Conservation (phyloP, 2,113 vertebrate genomes). For the Anseranas semipalmata region DNA sequence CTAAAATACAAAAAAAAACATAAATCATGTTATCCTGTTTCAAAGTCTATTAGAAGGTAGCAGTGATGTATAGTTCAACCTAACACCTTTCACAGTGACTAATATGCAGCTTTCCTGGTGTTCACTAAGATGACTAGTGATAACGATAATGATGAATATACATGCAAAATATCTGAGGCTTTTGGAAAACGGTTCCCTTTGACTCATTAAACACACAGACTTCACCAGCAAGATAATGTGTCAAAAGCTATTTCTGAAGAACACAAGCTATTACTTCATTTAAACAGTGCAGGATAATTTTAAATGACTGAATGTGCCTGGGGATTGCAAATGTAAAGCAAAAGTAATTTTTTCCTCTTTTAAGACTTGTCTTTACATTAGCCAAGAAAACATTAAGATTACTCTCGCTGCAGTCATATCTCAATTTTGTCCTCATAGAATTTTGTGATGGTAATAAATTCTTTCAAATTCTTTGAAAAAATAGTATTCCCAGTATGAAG, state of each 20-base stretch:
- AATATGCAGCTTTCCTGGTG: conserved; percentile 64
- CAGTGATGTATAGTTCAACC: conserved; percentile 58
- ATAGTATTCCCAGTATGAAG: neutral
- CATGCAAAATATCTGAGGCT: conserved; percentile 14
- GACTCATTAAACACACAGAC: conserved; percentile 50
- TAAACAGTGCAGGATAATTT: conserved; percentile 35
- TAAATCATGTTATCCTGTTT: conserved; percentile 22
- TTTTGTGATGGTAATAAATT: conserved; percentile 34
- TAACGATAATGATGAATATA: conserved; percentile 75
- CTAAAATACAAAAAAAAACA: neutral
- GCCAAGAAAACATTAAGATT: neutral
- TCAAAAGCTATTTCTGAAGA: conserved; percentile 49
- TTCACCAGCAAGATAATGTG: conserved; percentile 15
- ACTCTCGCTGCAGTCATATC: neutral
- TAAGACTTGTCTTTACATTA: conserved; percentile 1
- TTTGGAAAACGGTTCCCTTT: conserved; percentile 49
- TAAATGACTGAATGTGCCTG: neutral
- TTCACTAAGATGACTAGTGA: conserved; percentile 50
- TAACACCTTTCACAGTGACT: conserved; percentile 69
- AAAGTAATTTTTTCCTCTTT: conserved; percentile 38
- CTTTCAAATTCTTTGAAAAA: conserved; percentile 39
- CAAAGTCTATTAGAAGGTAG: conserved; percentile 64
- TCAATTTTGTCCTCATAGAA: conserved; percentile 15
- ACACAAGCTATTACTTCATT: conserved; percentile 31
- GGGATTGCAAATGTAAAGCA: conserved; percentile 27